Percentiles rank a stretch among this genome's conserved stretches.
Conservation (phyloP, 1,140 invertebrate species). For the Cydia fagiglandana region DNA sequence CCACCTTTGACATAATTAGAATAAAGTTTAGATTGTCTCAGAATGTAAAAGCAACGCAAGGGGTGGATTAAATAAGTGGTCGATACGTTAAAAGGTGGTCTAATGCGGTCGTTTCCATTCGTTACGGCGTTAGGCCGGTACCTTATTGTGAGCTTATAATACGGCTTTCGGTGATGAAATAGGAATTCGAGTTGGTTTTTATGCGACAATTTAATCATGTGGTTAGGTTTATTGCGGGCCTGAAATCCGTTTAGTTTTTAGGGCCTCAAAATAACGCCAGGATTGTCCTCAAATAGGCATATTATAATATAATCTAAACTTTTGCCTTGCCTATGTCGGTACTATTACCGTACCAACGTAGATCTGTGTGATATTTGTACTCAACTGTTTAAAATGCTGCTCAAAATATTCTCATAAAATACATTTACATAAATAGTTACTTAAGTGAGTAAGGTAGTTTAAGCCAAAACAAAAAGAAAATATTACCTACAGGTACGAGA, state of each 20-base stretch:
- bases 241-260: not conserved
- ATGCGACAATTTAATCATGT: not conserved
- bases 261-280: too few species aligned
- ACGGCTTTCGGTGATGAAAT: slow-evolving; percentile 24
- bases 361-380: too few species aligned
- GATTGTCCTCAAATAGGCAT: not conserved
- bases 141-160: slow-evolving; percentile 30
- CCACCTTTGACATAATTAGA: not conserved
- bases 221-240: not conserved
- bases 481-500: too few species aligned
- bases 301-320: not conserved
- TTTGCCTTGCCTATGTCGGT: too few species aligned
- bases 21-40: not conserved
- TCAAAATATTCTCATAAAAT: too few species aligned
- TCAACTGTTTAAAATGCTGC: too few species aligned
- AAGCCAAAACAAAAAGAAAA: too few species aligned
- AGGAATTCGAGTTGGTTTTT: slow-evolving; percentile 2
- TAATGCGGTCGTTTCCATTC: slow-evolving; percentile 73
- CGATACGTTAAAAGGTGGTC: slow-evolving; percentile 71
- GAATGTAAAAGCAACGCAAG: not conserved
- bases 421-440: too few species aligned
- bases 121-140: slow-evolving; percentile 46
- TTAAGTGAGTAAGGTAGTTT: too few species aligned
- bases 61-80: slow-evolving; percentile 10
- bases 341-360: too few species aligned